Percentiles rank a stretch among this genome's conserved stretches.
These are phyloP conservation scores for Athene cunicularia DNA, from an alignment of 2,113 vertebrate species.

Conservation along the genomic window DNA sequence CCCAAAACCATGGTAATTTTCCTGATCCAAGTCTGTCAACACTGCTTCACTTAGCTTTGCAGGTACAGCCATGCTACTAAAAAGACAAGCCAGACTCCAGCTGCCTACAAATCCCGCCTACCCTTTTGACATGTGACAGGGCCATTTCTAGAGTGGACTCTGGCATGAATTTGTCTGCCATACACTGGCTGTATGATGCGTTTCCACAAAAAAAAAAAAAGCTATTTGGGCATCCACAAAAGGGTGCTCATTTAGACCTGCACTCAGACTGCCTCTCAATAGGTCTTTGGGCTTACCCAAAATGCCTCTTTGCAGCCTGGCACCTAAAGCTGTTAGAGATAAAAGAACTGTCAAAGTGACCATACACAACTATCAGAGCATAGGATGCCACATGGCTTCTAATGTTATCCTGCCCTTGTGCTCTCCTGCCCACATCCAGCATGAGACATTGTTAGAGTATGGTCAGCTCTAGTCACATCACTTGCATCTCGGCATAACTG, in stretches of 20 bases:
- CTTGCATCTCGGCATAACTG: neutral
- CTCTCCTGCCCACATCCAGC: neutral
- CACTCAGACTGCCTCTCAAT: neutral
- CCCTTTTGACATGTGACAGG: neutral
- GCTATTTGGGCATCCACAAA: neutral
- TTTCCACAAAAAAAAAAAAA: neutral
- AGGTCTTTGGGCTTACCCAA: neutral
- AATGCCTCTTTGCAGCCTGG: neutral
- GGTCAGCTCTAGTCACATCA: neutral
- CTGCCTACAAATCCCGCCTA: neutral
- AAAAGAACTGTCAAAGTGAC: neutral
- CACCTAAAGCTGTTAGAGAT: neutral
- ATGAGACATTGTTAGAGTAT: neutral
- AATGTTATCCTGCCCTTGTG: neutral
- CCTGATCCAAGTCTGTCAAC: neutral
- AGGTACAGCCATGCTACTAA: neutral
- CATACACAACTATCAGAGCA: neutral
- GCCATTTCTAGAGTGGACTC: neutral
- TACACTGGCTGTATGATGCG: rapidly evolving
- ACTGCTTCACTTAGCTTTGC: neutral
- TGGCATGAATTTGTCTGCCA: neutral
- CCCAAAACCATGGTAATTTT: neutral
- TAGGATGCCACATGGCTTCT: neutral
- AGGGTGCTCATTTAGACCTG: neutral
- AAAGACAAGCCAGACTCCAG: neutral